Evolutionary conservation across 2,888 invertebrate species (phyloP), one percentile per base, ranked within the genome.

Genomic region (Odontomyia ornata): DNA sequence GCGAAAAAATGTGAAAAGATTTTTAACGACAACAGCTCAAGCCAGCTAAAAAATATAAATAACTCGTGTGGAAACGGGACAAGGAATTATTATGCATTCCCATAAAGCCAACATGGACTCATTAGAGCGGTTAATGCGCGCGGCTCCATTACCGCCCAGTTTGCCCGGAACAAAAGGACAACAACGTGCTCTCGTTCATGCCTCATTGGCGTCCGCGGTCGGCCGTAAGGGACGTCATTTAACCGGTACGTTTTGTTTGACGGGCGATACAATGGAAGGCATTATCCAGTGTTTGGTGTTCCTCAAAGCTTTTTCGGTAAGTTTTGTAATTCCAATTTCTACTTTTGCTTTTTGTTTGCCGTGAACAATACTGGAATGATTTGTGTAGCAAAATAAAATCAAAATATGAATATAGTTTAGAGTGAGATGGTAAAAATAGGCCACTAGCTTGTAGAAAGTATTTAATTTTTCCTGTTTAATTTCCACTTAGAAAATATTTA

Each of bases 281-380:
- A 95, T 96, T 84, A 95, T 96, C 85, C 95, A 96, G 89, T 95
- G 95, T 86, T 90, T 96, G 83, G 96, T 96, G 83, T 95, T 95
- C 89, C 91, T 95, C 85, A 96, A 95, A 88, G 95, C 95, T 56
- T 95, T 95, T 87, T 95, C 95, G 93, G 96, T 96, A 90, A 93
- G 95, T 90, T 47, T 76, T 71, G 18, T 62, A 23, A 36, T 30
- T 52, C 23, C 57, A 69, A 56, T 28, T 46, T 36, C 23, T 75
- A 64, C 47, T 75, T 77, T 52, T 78, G 64, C 78, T 72, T 76
- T 75, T 77, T 69, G 52, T 78, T 69, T 69, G 21, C 69, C 21
- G 23, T 47, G 47, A 52, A 52, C 36, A 36, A 36, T n/a, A n/a
- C n/a, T 36, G 36, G 36, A 36, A 36, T 36, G 36, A 36, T 5